Evolutionary conservation across 1,140 invertebrate genomes (phyloP).

Genomic region (Anadara kagoshimensis): DNA sequence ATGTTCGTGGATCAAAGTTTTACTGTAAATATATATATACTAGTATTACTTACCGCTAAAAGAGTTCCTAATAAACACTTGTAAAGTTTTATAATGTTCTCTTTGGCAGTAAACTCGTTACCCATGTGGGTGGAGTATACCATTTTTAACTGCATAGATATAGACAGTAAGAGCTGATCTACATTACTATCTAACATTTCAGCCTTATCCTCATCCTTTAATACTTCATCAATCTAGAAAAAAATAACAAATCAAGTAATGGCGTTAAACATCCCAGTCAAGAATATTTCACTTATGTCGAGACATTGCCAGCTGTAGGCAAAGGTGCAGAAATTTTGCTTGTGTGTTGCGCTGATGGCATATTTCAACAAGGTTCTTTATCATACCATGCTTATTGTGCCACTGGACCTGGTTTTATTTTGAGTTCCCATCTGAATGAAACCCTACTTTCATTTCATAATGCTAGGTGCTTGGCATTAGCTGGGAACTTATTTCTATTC

Average conservation of each 20-base stretch:
- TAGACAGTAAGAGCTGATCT: conserved; percentile 83
- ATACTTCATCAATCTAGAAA: conserved; percentile 73
- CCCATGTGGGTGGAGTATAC: conserved; percentile 76
- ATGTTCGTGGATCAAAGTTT: too few relatives aligned
- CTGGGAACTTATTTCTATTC: too few relatives aligned
- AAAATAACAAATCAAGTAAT: neutral
- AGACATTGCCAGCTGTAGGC: too few relatives aligned
- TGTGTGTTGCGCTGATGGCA: too few relatives aligned
- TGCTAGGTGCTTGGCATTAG: too few relatives aligned
- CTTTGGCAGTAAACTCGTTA: conserved; percentile 70
- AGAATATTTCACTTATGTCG: too few relatives aligned
- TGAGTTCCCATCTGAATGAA: neutral
- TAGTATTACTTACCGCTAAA: conserved; percentile 77
- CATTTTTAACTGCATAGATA: conserved; percentile 82
- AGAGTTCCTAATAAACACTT: conserved; percentile 80
- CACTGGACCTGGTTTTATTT: neutral
- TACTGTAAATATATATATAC: too few relatives aligned
- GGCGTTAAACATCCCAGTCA: neutral
- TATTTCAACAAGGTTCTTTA: too few relatives aligned
- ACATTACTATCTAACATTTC: conserved; percentile 76
- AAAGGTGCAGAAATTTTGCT: too few relatives aligned
- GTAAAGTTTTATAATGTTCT: conserved; percentile 75
- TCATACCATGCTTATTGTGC: too few relatives aligned
- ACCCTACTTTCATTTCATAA: too few relatives aligned
- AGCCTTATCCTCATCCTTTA: conserved; percentile 71